phyloP scores from a whole-genome alignment of 2,888 invertebrate species.

The Cataglyphis altisquamis region DNA sequence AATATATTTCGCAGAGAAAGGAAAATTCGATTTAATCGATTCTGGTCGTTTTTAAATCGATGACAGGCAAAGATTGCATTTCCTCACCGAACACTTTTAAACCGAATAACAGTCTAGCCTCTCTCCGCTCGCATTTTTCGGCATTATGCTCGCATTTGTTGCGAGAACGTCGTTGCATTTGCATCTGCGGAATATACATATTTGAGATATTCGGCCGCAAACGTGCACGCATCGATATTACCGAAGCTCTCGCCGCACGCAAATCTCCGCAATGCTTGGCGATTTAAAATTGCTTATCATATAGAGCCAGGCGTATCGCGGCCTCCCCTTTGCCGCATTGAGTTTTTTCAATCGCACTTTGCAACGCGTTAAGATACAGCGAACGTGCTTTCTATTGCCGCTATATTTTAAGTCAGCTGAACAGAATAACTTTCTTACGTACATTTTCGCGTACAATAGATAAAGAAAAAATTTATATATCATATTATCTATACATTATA shows the following conservation, averaged over 20 bases:
- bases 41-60: not conserved
- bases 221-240: constrained; percentile 16
- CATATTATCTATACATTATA: not conserved
- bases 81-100: not conserved
- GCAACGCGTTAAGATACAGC: constrained; percentile 31
- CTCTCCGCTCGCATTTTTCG: not conserved
- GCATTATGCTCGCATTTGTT: not conserved
- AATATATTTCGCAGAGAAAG: not conserved
- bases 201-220: not conserved
- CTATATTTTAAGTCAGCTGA: constrained; percentile 7
- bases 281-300: constrained; percentile 48
- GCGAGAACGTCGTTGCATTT: not conserved
- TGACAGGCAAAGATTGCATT: not conserved
- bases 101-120: not conserved
- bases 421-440: not conserved
- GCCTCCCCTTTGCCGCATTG: not conserved
- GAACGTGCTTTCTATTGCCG: not conserved
- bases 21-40: not conserved
- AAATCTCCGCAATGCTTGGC: not conserved
- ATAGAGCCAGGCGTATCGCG: constrained; percentile 25
- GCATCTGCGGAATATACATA: not conserved
- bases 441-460: not conserved
- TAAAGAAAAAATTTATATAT: not conserved
- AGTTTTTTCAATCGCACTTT: constrained; percentile 28
- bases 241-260: not conserved